Conservation (phyloP, 1,140 invertebrate species). For the Bombus ignitus region DNA sequence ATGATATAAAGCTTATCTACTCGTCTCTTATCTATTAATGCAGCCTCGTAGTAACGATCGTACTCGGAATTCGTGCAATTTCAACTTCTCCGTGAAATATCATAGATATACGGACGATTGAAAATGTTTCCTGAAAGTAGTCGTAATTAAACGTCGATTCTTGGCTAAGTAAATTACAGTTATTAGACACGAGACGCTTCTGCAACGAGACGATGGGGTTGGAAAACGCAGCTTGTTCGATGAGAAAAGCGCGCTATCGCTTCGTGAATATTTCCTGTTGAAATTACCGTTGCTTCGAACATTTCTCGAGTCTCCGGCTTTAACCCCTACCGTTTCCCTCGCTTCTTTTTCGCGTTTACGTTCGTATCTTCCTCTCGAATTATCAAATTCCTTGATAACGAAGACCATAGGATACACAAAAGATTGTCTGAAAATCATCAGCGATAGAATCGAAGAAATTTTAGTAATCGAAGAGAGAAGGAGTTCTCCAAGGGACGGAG, state of each 20-base stretch:
- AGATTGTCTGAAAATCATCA: not conserved
- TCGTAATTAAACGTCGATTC: not conserved
- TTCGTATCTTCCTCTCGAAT: no score
- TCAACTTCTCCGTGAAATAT: not conserved
- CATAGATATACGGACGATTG: not conserved
- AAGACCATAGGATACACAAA: not conserved
- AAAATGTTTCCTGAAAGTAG: not conserved
- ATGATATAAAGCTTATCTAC: not conserved
- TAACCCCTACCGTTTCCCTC: no score
- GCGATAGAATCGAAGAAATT: not conserved
- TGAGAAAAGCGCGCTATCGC: not conserved
- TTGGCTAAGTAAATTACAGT: not conserved
- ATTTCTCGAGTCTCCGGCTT: not conserved
- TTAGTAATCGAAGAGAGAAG: not conserved
- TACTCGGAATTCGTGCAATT: constrained; percentile 5
- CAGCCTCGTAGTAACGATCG: not conserved
- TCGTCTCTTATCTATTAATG: not conserved
- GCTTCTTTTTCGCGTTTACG: no score
- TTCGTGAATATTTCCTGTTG: not conserved
- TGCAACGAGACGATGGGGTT: not conserved
- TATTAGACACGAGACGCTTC: not conserved
- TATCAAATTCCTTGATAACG: no score
- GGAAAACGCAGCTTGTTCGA: not conserved
- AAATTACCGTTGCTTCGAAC: not conserved
- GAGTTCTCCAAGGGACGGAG: not conserved